Evolutionary conservation across 2,797 vertebrate genomes (phyloP), one percentile per base, ranked within the genome.

Genomic region (Phyllotis vaccarum): DNA sequence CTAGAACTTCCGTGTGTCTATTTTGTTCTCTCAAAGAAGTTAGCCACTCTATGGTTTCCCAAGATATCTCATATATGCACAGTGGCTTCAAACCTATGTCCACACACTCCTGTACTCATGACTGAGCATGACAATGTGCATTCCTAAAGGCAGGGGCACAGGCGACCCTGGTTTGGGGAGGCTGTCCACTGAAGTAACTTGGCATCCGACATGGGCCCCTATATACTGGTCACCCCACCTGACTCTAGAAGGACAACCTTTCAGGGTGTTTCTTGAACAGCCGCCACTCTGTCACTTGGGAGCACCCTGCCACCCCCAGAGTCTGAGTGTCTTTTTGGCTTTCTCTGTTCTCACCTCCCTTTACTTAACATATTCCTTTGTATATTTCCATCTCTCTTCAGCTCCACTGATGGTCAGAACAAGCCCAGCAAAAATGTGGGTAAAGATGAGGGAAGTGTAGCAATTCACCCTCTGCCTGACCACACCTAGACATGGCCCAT

Each of bases 71-170:
- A 91, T 5, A 37, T 60, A 37, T 9, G 31, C 85, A 95, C 7
- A 88, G 83, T 70, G 93, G 76, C 40, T 90, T 96, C 72, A 80
- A 91, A 91, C 70, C 56, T 40, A 80, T 66, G 58, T 88, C 93
- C 85, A 91, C 86, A 93, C 85, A 78, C 16, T 76, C 40, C 43
- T 22, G 40, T 10, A 19, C 82, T 78, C 29, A 49, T 11, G 58
- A 24, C 72, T 79, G 81, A 52, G 81, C n/a, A 43, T 78, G 70
- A 78, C 17, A 54, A 62, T 90, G 49, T 46, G 70, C 11, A 34
- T 31, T 40, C 82, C n/a, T 58, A 31, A 46, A 72, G 24, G 31
- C 37, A n/a, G 27, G 21, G 74, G 29, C 88, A 93, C 64, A 79
- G 64, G 72, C 70, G 29, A n/a, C 9, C 37, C 70, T n/a, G 54